Evolutionary conservation across 2,888 invertebrate genomes (phyloP), one percentile per base, ranked within the genome.

Genomic region (Pyrrhopygopsis socrates): DNA sequence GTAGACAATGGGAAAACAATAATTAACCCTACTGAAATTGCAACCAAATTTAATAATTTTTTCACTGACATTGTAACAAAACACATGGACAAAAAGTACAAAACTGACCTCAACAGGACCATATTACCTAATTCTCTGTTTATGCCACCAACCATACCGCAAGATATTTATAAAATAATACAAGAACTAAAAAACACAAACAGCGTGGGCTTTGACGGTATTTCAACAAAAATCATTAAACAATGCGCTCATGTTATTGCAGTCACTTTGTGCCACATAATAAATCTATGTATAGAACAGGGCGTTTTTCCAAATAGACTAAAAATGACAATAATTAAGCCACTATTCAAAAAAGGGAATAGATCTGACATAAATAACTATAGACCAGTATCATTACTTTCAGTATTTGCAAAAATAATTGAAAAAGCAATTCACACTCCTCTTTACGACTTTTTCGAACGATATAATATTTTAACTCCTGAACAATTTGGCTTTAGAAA

Each of bases 181-280:
- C 38, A 38, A 45, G 45, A 3, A 11, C 45, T 15, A 8, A 11
- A 45, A 6, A 45, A 45, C 45, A 45, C 45, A 45, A 45, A 15
- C 45, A 45, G 15, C 3, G 60, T 68, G 2, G 89, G 83, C 13
- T 81, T 81, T 73, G 87, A 87, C 34, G 58, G 41, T n/a, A 84
- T 87, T 8, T 70, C 87, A 13, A 50, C 70, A 2, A 73, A 22
- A 11, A 15, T 87, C 0, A 18, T 87, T 24, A 90, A 90, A 29
- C 34, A 54, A 41, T 27, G 38, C 24, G 45, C 70, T 13, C 34
- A 65, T 6, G 45, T 45, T 15, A 45, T 45, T 11, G 6, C 45
- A 45, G 11, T 18, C 6, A 45, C 15, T 11, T 13, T 45, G 15
- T 50, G 38, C 24, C 58, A 71, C 58, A 79, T 67, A 15, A 18